Base-by-base conservation (phyloP, 2,888 invertebrate genomes). In the Rhagium mordax region DNA sequence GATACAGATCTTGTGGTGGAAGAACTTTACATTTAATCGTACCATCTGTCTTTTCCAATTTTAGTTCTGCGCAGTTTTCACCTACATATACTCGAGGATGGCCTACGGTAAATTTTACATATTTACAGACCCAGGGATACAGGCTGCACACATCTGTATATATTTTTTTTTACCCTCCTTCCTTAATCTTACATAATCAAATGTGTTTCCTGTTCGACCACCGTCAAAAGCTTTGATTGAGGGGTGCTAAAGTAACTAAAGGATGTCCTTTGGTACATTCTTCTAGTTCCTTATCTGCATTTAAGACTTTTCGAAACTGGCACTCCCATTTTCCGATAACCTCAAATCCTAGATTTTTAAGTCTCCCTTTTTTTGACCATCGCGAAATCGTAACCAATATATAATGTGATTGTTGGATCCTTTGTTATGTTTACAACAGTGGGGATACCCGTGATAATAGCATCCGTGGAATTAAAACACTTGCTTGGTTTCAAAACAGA, bases 41-140 rank as follows among this genome's bases (percentile, higher is more conserved):
- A 1, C 78, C 75, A n/a, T 72, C 71, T 13, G 64, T 47, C 7
- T 15, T 47, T 29, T 61, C 3, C 62, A 80, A 13, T 48, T 77
- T 6, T 71, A 79, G 8, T 13, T 33, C 64, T 5, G 47, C 27
- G 60, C 81, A 81, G 0, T 76, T 57, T 7, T 70, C 49, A 3
- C 68, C 71, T 7, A 75, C 67, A 27, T 64, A 60, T 15, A 72
- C 49, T 71, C 72, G 75, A 0, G 85, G 85, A 66, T 84, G 84
- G 0, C 81, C 83, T 0, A 84, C 47, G 0, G 83, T 83, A 65
- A 79, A 84, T 67, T 79, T 79, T 5, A 78, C 78, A 47, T 80
- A 78, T 70, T 84, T 84, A 67, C 78, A 82, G 7, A 82, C 77
- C 47, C 59, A 84, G 0, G 84, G 2, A 84, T 72, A 68, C n/a